Percentiles rank a stretch among this genome's conserved stretches.
phyloP scores from a whole-genome alignment of 2,113 vertebrate species.

The Entelurus aequoreus region DNA sequence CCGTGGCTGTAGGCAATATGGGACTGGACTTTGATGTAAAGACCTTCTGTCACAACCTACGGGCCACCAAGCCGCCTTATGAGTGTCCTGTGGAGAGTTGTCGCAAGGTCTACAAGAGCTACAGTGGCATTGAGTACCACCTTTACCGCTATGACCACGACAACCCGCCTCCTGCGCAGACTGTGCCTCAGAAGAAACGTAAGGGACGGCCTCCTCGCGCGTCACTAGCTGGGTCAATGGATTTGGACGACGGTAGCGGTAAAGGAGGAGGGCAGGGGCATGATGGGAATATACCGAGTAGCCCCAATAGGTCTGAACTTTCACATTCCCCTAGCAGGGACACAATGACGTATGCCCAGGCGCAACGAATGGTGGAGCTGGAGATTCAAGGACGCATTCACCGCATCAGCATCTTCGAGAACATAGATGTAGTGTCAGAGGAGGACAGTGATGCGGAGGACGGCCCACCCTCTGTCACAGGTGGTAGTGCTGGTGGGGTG shows the following conservation, averaged over 20 bases:
- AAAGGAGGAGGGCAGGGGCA: constrained; percentile 60
- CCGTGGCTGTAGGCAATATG: constrained; percentile 74
- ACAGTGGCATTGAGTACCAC: constrained; percentile 97
- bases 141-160: constrained; percentile 98
- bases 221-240: constrained; percentile 56
- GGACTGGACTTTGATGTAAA: constrained; percentile 97
- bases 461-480: constrained; percentile 59
- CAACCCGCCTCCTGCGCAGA: constrained; percentile 84
- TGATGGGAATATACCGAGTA: constrained; percentile 72
- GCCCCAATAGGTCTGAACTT: constrained; percentile 83
- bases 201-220: constrained; percentile 88
- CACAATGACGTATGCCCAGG: constrained; percentile 95
- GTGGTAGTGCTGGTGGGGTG: constrained; percentile 47
- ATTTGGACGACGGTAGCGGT: constrained; percentile 64
- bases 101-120: constrained; percentile 97
- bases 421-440: constrained; percentile 93
- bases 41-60: constrained; percentile 95
- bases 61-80: constrained; percentile 96
- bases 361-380: constrained; percentile 96
- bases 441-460: constrained; percentile 89
- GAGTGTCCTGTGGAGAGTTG: constrained; percentile 95
- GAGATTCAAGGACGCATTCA: constrained; percentile 93
- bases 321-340: constrained; percentile 90
- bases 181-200: constrained; percentile 87
- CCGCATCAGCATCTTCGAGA: constrained; percentile 96